phyloP scores from a whole-genome alignment of 2,888 invertebrate genomes.

The Microctonus hyperodae region DNA sequence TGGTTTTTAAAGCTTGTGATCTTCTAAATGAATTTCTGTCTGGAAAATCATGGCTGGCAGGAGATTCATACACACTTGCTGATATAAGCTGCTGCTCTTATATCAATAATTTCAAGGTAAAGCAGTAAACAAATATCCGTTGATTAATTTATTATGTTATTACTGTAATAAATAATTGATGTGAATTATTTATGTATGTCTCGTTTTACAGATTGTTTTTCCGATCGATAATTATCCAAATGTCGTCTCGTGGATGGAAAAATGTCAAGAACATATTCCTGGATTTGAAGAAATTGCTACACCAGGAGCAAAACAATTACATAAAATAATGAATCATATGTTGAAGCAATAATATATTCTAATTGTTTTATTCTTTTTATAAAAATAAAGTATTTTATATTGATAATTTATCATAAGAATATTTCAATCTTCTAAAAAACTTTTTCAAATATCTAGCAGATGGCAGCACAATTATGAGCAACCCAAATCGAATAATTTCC shows the following conservation, averaged over 20 bases:
- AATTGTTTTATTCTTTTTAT: background rate
- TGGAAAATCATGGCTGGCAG: conserved; percentile 47
- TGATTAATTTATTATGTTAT: background rate
- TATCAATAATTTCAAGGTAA: conserved; percentile 38
- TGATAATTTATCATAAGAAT: background rate
- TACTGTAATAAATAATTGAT: background rate
- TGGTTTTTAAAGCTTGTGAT: conserved; percentile 53
- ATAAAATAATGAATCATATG: background rate
- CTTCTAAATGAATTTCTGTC: conserved; percentile 59
- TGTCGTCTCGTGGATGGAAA: conserved; percentile 66
- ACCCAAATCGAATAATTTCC: background rate
- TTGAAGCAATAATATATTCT: background rate
- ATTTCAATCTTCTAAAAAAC: background rate
- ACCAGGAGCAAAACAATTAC: conserved; percentile 8
- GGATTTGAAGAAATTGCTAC: conserved; percentile 3
- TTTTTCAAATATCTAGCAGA: background rate
- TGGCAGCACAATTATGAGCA: background rate
- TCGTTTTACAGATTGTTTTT: conserved; percentile 32
- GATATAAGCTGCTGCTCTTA: conserved; percentile 44
- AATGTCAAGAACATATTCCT: conserved; percentile 8
- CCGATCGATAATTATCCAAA: conserved; percentile 64
- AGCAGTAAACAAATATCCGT: conserved; percentile 5
- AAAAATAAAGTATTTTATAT: background rate
- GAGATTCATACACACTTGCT: conserved; percentile 48
- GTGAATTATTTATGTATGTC: background rate